Conservation (phyloP, 2,888 invertebrate species). For the Dusona sp. region DNA sequence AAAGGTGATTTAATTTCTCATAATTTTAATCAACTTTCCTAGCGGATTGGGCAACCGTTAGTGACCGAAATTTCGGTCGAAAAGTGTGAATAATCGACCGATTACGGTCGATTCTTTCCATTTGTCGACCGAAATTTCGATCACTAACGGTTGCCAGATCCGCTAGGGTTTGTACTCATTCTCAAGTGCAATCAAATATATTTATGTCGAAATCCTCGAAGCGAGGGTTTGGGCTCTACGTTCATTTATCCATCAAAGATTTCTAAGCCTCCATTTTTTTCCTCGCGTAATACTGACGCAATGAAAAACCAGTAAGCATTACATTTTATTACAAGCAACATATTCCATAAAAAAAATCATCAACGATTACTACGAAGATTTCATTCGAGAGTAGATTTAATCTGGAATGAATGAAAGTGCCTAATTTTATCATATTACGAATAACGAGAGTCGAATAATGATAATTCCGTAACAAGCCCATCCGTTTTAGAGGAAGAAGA, state of each 20-base stretch:
- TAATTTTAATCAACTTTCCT: too few relatives aligned
- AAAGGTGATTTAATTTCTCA: too few relatives aligned
- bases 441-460: conserved; percentile 1
- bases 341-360: neutral
- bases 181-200: neutral
- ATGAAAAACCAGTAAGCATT: neutral
- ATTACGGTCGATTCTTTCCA: too few relatives aligned
- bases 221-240: neutral
- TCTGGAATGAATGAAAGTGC: conserved; percentile 7
- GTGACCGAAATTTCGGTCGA: too few relatives aligned
- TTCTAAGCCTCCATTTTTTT: neutral
- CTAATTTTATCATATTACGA: neutral
- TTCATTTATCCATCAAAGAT: neutral
- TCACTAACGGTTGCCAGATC: too few relatives aligned
- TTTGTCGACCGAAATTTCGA: too few relatives aligned
- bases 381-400: conserved; percentile 7
- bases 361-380: conserved; percentile 5
- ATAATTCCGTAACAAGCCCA: conserved; percentile 15
- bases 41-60: too few relatives aligned
- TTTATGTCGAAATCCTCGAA: neutral
- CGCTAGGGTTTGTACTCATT: too few relatives aligned
- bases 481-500: conserved; percentile 25
- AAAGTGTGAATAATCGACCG: too few relatives aligned
- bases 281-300: neutral
- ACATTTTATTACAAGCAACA: neutral